Conservation (phyloP, 2,797 vertebrate species). For the Lindbergichthys nudifrons region DNA sequence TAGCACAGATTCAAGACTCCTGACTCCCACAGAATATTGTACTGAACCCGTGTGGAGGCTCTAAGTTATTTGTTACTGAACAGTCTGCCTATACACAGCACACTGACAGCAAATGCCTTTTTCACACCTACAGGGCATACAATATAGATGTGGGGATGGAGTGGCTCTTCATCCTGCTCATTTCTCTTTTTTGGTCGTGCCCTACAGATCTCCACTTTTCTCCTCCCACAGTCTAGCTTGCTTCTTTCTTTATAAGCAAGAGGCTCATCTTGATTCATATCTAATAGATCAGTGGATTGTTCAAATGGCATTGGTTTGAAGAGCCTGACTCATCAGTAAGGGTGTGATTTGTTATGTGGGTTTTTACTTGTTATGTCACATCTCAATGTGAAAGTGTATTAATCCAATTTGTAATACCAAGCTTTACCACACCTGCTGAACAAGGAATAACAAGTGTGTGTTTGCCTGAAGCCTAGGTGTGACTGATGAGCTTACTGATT, state of each 20-base stretch:
- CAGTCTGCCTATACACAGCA: conserved; percentile 29
- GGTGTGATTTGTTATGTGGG: neutral
- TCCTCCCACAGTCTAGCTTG: conserved; percentile 5
- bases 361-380: neutral
- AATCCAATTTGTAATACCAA: conserved; percentile 8
- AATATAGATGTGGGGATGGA: conserved; percentile 51
- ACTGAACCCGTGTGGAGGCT: conserved; percentile 32
- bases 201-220: conserved; percentile 34
- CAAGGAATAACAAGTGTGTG: conserved; percentile 5
- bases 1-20: conserved; percentile 26
- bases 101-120: conserved; percentile 30
- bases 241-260: neutral
- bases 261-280: conserved; percentile 4
- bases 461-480: conserved; percentile 33
- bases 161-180: conserved; percentile 44
- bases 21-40: conserved; percentile 36
- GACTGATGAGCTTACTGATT: conserved; percentile 30
- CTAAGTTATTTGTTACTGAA: conserved; percentile 50
- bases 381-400: neutral
- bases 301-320: neutral
- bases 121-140: conserved; percentile 34
- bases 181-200: conserved; percentile 10
- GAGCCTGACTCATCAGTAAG: neutral
- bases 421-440: neutral
- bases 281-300: neutral